phyloP scores from a whole-genome alignment of 2,797 vertebrate genomes.

The Podargus strigoides region DNA sequence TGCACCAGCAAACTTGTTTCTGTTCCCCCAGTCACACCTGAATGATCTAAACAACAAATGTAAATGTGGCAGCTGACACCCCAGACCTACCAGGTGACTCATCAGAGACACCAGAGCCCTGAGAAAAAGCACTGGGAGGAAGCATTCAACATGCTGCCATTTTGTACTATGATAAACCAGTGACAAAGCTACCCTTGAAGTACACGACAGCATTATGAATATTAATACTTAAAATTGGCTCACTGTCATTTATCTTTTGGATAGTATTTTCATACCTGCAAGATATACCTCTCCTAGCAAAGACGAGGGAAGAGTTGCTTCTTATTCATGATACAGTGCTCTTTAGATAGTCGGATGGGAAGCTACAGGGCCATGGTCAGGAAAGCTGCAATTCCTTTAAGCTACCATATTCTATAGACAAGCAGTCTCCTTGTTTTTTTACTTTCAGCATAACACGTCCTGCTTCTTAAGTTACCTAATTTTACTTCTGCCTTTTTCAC shows the following conservation, averaged over 20 bases:
- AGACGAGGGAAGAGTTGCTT: not conserved
- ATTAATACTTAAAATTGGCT: not conserved
- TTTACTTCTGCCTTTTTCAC: slow-evolving; percentile 31
- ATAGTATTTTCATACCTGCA: not conserved
- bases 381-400: slow-evolving; percentile 63
- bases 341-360: slow-evolving; percentile 21
- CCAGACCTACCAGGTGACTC: not conserved
- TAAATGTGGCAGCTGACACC: not conserved
- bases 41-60: not conserved
- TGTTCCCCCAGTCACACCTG: not conserved
- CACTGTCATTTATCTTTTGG: not conserved
- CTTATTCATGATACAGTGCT: not conserved
- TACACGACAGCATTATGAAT: not conserved
- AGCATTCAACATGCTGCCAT: not conserved
- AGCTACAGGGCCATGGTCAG: not conserved
- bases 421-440: slow-evolving; percentile 16
- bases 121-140: not conserved
- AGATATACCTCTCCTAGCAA: not conserved
- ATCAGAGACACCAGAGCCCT: not conserved
- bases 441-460: not conserved
- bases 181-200: not conserved
- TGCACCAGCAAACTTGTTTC: not conserved
- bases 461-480: slow-evolving; percentile 48
- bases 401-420: not conserved
- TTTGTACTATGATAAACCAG: not conserved